Percentiles rank a stretch among this genome's conserved stretches.
Conservation (phyloP, 2,888 invertebrate species). For the Mongoloraphidia duomilia region DNA sequence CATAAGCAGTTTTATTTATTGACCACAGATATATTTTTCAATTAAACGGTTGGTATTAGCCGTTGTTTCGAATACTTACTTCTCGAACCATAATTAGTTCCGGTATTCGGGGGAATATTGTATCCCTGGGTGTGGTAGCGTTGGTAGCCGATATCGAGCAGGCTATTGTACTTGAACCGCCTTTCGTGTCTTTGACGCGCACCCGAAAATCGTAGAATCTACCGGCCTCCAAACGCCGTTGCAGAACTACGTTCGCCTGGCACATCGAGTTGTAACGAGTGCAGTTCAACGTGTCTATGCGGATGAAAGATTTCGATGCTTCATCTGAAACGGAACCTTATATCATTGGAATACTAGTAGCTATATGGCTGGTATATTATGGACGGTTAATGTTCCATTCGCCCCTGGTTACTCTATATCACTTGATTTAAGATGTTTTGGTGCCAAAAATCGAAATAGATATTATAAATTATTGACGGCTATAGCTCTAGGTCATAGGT, state of each 20-base stretch:
- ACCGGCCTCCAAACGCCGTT: slow-evolving; percentile 62
- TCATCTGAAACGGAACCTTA: slow-evolving; percentile 29
- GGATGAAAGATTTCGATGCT: slow-evolving; percentile 60
- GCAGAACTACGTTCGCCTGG: slow-evolving; percentile 73
- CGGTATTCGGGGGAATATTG: slow-evolving; percentile 70
- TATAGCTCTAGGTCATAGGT: too few species aligned
- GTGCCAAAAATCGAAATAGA: too few species aligned
- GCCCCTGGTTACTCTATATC: too few species aligned
- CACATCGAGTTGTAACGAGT: slow-evolving; percentile 76
- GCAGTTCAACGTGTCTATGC: slow-evolving; percentile 70
- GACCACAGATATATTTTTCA: too few species aligned
- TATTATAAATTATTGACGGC: too few species aligned
- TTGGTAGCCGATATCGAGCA: slow-evolving; percentile 45
- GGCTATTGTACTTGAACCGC: slow-evolving; percentile 56
- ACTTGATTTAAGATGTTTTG: too few species aligned
- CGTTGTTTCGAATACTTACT: slow-evolving; percentile 31
- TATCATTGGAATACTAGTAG: too few species aligned
- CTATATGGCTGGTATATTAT: too few species aligned
- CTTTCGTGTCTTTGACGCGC: slow-evolving; percentile 51
- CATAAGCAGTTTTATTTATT: too few species aligned
- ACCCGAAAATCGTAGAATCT: slow-evolving; percentile 70
- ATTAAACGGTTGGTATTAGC: too few species aligned
- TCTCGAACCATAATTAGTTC: slow-evolving; percentile 61
- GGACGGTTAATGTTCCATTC: too few species aligned
- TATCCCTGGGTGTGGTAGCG: slow-evolving; percentile 68